phyloP scores from a whole-genome alignment of 2,113 vertebrate species.

The Zapus hudsonius region DNA sequence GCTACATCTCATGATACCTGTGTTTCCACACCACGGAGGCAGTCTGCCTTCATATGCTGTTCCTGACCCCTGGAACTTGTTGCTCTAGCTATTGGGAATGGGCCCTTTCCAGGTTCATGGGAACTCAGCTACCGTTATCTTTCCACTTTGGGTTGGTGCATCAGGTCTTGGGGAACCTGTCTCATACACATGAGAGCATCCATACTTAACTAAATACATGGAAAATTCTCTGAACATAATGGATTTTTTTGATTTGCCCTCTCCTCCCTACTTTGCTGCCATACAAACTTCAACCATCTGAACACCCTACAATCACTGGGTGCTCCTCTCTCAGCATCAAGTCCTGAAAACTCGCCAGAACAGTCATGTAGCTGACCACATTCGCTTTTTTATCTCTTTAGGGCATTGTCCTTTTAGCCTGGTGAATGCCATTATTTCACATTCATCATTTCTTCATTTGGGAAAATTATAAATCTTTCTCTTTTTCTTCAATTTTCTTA shows the following conservation, averaged over 20 bases:
- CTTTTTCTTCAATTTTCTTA: background rate
- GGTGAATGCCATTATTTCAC: background rate
- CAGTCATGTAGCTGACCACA: background rate
- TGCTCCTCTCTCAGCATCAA: fast-evolving
- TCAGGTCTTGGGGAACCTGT: background rate
- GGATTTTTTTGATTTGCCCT: background rate
- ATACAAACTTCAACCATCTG: background rate
- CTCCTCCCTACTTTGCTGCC: background rate
- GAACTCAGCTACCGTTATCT: background rate
- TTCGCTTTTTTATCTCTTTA: background rate
- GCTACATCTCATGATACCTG: background rate
- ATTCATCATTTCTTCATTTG: background rate
- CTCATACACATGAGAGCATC: background rate
- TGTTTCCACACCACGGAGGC: background rate
- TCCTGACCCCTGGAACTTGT: background rate
- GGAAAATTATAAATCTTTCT: background rate
- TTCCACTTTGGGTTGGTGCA: background rate
- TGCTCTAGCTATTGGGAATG: background rate
- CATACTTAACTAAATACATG: background rate
- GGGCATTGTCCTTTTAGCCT: background rate
- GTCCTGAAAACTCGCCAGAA: background rate
- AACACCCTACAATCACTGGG: background rate
- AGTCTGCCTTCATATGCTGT: background rate
- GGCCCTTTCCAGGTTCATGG: background rate
- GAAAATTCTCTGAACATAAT: background rate